Base-by-base conservation (phyloP, 2,797 vertebrate species). In the Leptatherina wallacei region DNA sequence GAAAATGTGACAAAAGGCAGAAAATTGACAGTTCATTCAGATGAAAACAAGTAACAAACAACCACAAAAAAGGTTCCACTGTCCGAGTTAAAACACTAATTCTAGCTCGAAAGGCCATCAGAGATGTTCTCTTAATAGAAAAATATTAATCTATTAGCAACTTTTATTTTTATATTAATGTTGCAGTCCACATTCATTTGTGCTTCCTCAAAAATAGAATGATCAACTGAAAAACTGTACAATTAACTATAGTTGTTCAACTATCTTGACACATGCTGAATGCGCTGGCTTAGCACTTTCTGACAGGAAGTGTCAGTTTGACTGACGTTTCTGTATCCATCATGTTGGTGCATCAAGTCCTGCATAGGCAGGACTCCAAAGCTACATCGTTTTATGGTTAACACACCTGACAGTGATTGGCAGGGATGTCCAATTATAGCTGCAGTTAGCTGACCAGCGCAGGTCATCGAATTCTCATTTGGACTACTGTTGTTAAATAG, bases 361-460 rank as follows among this genome's bases (percentile, higher is more conserved):
- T 22, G 16, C 52, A 40, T 47, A 68, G 73, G 58, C 70, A 44
- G 36, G 61, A 71, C 64, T 82, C 81, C 73, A 71, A 78, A 74
- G 74, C 78, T 59, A 68, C 42, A 3, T 78, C 32, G 33, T 67
- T 68, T 84, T 40, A 35, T 44, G 56, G 64, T 62, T 80, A 81
- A 75, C 65, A 66, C 61, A 75, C 30, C 35, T 1, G 79, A 83
- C 84, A 78, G 80, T 90, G 91, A 91, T 82, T 87, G 90, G 77
- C 91, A 91, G 83, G 59, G 16, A 14, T 35, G 58, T 76, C 84
- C 85, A 91, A 89, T 91, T 90, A 91, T 64, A 51, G 73, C 71
- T 18, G 54, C 83, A 63, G 61, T 79, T 38, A 69, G 71, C 85
- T 83, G 84, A 86, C 86, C 57, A 35, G 69, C 30, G 10, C 63